phyloP scores from a whole-genome alignment of 2,797 vertebrate genomes.

The Pelochelys cantorii region DNA sequence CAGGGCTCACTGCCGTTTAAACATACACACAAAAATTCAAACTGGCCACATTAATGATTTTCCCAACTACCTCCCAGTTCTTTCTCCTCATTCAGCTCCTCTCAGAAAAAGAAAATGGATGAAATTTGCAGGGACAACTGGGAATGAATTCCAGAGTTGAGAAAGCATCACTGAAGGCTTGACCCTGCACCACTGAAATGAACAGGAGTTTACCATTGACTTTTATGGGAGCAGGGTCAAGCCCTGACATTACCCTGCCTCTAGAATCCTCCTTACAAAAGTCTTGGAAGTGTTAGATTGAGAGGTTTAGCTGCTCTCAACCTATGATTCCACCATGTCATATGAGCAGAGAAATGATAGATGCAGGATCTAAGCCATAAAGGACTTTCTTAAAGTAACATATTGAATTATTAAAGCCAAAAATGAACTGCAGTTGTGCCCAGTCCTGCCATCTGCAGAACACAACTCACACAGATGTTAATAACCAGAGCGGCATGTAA shows the following conservation, averaged over 20 bases:
- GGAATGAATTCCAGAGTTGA: not conserved
- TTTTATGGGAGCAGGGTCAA: not conserved
- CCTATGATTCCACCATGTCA: not conserved
- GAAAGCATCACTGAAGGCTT: not conserved
- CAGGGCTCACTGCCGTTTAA: slow-evolving; percentile 6
- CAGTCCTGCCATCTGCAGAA: not conserved
- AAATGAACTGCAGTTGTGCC: not conserved
- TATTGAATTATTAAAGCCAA: not conserved
- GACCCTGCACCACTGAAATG: not conserved
- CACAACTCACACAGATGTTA: not conserved
- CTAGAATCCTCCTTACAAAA: not conserved
- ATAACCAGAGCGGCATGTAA: not conserved
- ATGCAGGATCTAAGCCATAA: not conserved
- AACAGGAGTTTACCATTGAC: not conserved
- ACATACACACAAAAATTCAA: slow-evolving; percentile 1
- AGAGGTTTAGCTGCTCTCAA: not conserved
- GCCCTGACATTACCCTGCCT: not conserved
- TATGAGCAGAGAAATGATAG: not conserved
- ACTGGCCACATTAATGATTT: not conserved
- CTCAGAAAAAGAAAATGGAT: not conserved
- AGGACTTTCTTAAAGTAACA: not conserved
- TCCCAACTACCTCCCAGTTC: not conserved
- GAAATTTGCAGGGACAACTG: not conserved
- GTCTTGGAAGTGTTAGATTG: not conserved
- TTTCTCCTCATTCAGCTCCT: not conserved